Percentiles rank a stretch among this genome's conserved stretches.
Evolutionary conservation across 2,113 vertebrate species (phyloP).

Genomic region (Halichoeres trimaculatus): DNA sequence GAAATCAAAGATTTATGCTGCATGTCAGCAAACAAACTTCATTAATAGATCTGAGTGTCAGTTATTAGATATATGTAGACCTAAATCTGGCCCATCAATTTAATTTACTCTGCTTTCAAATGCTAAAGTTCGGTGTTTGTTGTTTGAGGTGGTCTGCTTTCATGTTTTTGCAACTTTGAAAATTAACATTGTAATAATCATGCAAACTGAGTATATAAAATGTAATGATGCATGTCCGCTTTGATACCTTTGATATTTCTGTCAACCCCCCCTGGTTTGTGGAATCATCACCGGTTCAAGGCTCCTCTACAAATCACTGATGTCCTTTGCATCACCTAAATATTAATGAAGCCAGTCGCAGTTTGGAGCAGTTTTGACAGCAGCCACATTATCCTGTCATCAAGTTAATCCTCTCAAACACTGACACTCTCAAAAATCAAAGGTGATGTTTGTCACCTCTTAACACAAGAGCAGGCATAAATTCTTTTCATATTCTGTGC

Average conservation of each 20-base stretch:
- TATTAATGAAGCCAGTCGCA: neutral
- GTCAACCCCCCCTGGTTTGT: constrained; percentile 1
- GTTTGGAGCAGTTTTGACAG: constrained; percentile 20
- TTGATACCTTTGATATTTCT: neutral
- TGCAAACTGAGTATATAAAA: too few relatives aligned
- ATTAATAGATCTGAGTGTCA: too few relatives aligned
- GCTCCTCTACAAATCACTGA: neutral
- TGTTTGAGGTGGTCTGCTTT: too few relatives aligned
- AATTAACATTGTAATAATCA: too few relatives aligned
- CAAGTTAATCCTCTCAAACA: constrained; percentile 51
- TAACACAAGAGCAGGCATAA: constrained; percentile 23
- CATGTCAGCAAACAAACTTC: too few relatives aligned
- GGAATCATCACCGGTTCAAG: constrained; percentile 36
- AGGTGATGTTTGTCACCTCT: constrained; percentile 25
- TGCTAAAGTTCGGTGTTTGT: too few relatives aligned
- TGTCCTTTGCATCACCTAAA: constrained; percentile 16
- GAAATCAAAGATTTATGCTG: too few relatives aligned
- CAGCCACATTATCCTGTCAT: constrained; percentile 41
- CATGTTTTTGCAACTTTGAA: too few relatives aligned
- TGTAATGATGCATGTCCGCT: too few relatives aligned
- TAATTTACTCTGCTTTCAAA: too few relatives aligned
- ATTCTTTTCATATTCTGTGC: constrained; percentile 42
- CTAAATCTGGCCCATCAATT: too few relatives aligned
- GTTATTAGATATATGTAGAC: too few relatives aligned
- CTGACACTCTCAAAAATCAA: constrained; percentile 34